Base-by-base conservation (phyloP, 1,140 invertebrate genomes). In the Maconellicoccus hirsutus region DNA sequence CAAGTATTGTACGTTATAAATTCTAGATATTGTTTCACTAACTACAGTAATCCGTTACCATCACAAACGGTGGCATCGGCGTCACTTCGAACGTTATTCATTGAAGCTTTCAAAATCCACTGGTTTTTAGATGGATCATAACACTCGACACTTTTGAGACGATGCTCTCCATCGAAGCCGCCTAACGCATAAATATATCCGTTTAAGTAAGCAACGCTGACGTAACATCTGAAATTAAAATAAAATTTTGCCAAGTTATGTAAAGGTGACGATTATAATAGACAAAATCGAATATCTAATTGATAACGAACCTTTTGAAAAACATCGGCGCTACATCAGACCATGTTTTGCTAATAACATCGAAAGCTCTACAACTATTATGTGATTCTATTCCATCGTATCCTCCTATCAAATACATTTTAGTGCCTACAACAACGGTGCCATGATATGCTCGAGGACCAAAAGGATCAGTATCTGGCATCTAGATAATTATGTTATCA, bases 131-230 rank as follows among this genome's bases (percentile, higher is more conserved):
- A 81, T 22, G 87, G 85, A 77, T 91, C 84, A 76, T 90, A 92
- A 69, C 84, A 81, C 77, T 92, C 90, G 16, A 85, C 89, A 0
- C 85, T 86, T 74, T 87, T 88, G 73, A 89, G 83, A 14, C 89
- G 81, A 75, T 85, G 82, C 73, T 87, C 84, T 3, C 90, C 89
- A 78, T 91, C 88, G 76, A 85, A 91, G 4, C 90, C 90, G 27
- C 89, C 87, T 83, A 90, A 87, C 0, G 88, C 87, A 76, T 89
- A 90, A 71, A 90, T 84, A 0, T 82, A 76, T 72, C 87, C 85
- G 12, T 89, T 83, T 0, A 89, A 74, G 0, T 86, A 82, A 0
- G 84, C 84, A 0, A 86, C 85, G 73, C 86, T 87, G 0, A 90
- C 86, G 75, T 87, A 88, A 75, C 84, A 86, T 70, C 84, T 83